A percentile compares a stretch with the other conserved stretches of the same genome.
These are phyloP conservation scores for Metallyticus violacea DNA, from an alignment of 2,888 invertebrate species.

Conservation along the genomic window DNA sequence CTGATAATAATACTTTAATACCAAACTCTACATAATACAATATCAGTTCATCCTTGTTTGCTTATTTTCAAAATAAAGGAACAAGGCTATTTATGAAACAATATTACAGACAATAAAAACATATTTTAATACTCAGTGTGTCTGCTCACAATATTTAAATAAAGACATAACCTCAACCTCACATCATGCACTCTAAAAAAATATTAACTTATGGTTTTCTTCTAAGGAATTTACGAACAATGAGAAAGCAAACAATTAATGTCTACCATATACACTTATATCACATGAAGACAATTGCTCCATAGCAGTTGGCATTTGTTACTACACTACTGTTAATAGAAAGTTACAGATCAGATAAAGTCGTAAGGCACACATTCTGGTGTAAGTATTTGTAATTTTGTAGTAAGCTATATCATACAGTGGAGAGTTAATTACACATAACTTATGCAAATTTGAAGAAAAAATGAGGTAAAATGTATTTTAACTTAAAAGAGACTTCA, in stretches of 20 bases:
- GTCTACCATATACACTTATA: not conserved
- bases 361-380: conserved; percentile 8
- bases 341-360: conserved; percentile 5
- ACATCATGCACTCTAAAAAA: not conserved
- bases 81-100: too few species aligned
- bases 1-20: not conserved
- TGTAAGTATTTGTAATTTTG: not conserved
- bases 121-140: not conserved
- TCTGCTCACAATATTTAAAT: not conserved
- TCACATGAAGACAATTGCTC: not conserved
- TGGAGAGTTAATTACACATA: not conserved
- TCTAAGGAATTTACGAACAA: not conserved
- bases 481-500: too few species aligned
- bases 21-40: not conserved
- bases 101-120: not conserved
- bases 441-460: too few species aligned
- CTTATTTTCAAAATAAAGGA: not conserved
- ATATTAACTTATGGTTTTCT: not conserved
- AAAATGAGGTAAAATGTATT: too few species aligned
- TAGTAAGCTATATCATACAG: not conserved
- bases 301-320: not conserved
- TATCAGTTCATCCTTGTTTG: not conserved
- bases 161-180: not conserved
- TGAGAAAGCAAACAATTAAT: not conserved
- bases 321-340: not conserved